Base-by-base conservation (phyloP, 2,888 invertebrate genomes). In the Lymantria dispar region DNA sequence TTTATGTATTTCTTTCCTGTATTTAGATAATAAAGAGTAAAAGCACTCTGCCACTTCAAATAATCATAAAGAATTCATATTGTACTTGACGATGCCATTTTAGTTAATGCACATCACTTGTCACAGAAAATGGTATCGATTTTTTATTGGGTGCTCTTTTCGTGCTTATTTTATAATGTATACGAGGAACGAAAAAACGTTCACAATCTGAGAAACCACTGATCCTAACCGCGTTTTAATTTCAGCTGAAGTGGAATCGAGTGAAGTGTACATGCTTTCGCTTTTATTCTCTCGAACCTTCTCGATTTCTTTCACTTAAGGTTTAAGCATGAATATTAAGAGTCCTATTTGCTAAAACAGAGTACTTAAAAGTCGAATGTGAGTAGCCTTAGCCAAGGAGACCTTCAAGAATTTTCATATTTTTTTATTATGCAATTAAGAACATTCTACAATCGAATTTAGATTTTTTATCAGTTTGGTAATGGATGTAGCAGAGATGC, bases 201-300 rank as follows among this genome's bases (percentile, higher is more conserved):
- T 72, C 77, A 71, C 74, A 72, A 75, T 76, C 73, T 77, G 62
- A 72, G 76, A 75, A 80, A 76, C 74, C 75, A 67, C 74, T 78
- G 77, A 81, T 80, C 78, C 79, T 73, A 56, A 59, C 71, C 62
- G 54, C 65, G 76, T 77, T 84, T 83, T 83, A 85, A 86, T 86
- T 86, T 85, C 78, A 78, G 75, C 74, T 77, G 70, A 78, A 87
- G 80, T 80, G 81, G 83, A 83, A 80, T 80, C 78, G 79, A 77
- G 80, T 85, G 80, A 77, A 85, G 84, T 80, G 78, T 85, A 87
- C 87, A 87, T 76, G 87, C 60, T 85, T 87, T 86, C 75, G 83
- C 87, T 87, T 74, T 87, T 84, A 85, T 75, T 74, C 75, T 67
- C 70, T 68, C 78, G 78, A 76, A 80, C 78, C 73, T 80, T 76